Evolutionary conservation across 2,888 invertebrate genomes (phyloP).

Genomic region (Leptinotarsa peninsularis): DNA sequence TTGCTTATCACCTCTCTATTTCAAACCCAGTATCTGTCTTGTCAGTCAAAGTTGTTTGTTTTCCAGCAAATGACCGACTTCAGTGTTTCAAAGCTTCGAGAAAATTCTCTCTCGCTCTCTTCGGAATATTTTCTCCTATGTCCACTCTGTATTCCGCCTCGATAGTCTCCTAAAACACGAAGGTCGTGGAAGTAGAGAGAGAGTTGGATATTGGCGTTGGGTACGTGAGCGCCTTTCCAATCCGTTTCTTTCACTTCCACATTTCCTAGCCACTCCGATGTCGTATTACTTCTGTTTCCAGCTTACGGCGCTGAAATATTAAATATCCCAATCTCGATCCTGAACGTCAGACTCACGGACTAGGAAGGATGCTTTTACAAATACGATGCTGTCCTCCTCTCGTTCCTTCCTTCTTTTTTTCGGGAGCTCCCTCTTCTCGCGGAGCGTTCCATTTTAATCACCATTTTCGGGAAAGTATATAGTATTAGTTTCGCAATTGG

Average conservation of each 20-base stretch:
- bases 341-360: constrained; percentile 26
- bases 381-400: constrained; percentile 36
- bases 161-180: constrained; percentile 22
- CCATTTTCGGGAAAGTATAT: constrained; percentile 32
- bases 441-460: constrained; percentile 40
- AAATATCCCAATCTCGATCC: constrained; percentile 55
- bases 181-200: constrained; percentile 39
- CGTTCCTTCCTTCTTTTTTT: constrained; percentile 3
- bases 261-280: constrained; percentile 53
- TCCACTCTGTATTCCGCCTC: constrained; percentile 38
- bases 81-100: too few relatives aligned
- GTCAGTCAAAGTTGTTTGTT: too few relatives aligned
- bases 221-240: constrained; percentile 64
- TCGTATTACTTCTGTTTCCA: constrained; percentile 64
- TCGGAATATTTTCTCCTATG: constrained; percentile 11
- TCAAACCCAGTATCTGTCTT: too few relatives aligned
- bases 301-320: constrained; percentile 63
- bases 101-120: neutral
- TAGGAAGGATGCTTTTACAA: constrained; percentile 38
- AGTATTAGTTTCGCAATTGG: constrained; percentile 5
- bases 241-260: constrained; percentile 58
- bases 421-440: constrained; percentile 26
- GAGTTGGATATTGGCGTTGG: constrained; percentile 48
- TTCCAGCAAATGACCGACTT: too few relatives aligned
- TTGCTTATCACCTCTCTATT: too few relatives aligned